Evolutionary conservation across 2,888 invertebrate species (phyloP), one percentile per base, ranked within the genome.

Genomic region (Cremastobaeus sp.): DNA sequence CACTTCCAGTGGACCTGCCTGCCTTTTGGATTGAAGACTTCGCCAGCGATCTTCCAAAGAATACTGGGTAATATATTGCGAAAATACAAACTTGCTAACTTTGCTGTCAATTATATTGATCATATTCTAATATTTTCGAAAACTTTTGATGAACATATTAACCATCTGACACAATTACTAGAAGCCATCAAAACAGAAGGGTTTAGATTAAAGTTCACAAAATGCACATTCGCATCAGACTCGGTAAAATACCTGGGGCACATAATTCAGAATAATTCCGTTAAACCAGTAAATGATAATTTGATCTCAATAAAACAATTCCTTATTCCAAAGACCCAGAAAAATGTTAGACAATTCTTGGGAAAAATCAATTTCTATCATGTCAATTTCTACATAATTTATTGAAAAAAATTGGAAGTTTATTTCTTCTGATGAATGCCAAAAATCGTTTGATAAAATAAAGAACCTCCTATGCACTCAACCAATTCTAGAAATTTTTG

Each of bases 401-500:
- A n/a, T 78, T 15, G 71, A 73, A 41, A 77, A 79, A 74, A 37
- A 54, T 14, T 32, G 69, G 30, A 52, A 55, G 45, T 81, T 79
- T 52, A 50, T 20, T 4, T 79, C 79, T 79, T 47, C 74, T 25
- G 55, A 75, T 9, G 48, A 78, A 50, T 82, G 78, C 35, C 43
- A 80, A 47, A 66, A 57, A 41, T 28, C 72, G 9, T 79, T 78
- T 25, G 25, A 68, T n/a, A 25, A 48, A 55, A 75, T 79, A 43
- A 81, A 79, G 74, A 35, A 47, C 18, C 60, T 75, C 34, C 48
- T 80, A 35, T 80, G 82, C 30, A 72, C 77, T 5, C 15, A 78
- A 76, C 81, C 81, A 12, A 55, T 80, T 15, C 54, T 84, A 55
- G 66, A 60, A 25, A 81, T 83, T 34, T 84, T 76, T 57, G 81